These are phyloP conservation scores for Peromyscus attwateri DNA, from an alignment of 2,797 vertebrate species.

Conservation along the genomic window DNA sequence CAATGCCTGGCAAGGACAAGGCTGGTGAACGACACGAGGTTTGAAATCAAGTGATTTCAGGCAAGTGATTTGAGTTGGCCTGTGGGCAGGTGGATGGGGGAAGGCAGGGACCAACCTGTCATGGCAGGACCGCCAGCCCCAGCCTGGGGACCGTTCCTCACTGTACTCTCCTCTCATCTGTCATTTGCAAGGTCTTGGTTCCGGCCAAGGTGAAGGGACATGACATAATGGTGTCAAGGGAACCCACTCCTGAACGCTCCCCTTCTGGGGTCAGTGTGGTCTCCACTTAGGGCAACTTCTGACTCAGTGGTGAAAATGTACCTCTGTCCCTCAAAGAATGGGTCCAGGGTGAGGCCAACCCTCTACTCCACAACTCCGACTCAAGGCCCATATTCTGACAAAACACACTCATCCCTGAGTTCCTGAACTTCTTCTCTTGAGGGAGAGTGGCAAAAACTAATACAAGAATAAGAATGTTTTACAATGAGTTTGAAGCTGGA, in stretches of 20 bases:
- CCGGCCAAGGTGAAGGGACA: background rate
- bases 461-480: background rate
- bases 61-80: background rate
- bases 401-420: background rate
- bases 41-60: background rate
- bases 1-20: background rate
- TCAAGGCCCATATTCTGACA: background rate
- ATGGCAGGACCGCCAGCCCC: rapidly evolving
- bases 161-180: no score
- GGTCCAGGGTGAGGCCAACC: background rate
- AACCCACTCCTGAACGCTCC: background rate
- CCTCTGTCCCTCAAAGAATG: background rate
- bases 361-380: background rate
- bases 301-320: background rate
- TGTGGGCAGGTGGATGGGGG: background rate
- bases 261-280: no score
- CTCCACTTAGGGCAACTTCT: background rate
- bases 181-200: background rate
- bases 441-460: background rate
- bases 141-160: no score
- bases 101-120: background rate
- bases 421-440: background rate
- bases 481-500: no score
- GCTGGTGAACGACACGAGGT: background rate
- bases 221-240: background rate